Evolutionary conservation across 1,140 invertebrate species (phyloP), one percentile per base, ranked within the genome.

Genomic region (Prorops nasuta): DNA sequence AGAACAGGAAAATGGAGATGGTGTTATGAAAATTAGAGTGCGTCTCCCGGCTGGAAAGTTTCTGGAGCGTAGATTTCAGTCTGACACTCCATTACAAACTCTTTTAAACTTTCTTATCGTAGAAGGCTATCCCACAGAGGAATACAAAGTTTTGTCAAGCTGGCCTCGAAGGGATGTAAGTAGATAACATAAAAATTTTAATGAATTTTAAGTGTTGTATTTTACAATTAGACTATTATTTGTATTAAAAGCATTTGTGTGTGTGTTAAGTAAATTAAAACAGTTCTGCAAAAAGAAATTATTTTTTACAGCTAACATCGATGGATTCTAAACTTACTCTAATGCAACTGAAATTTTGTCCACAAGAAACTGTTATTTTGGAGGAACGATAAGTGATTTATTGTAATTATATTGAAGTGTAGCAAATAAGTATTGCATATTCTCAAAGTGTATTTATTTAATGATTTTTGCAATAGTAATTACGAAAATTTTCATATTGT

Each of bases 161-260:
- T 96, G 90, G 89, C 94, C 94, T 68, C 84, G 92, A 71, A 86
- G 88, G 83, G 93, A 96, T 84, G 88, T 91, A 80, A 88, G 86
- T 86, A 63, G 18, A 64, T 59, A 38, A 56, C 53, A 46, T 54
- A 58, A 58, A 48, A 41, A 56, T 55, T 54, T 46, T 31, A 42
- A 45, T 58, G 58, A 36, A 49, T 35, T 53, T 51, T 49, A 48
- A 8, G 24, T 28, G 10, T 4, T 6, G 24, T 6, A 4, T 28
- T 4, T 4, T 28, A 4, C 4, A 28, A 28, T 36, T 52, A 59
- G 48, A 44, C 51, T 42, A 24, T 54, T 35, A 35, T 28, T 24
- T 32, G 49, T 54, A 38, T 40, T 38, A 35, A 49, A 22, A 22
- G 10, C 32, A 15, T 41, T 22, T 34, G 4, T 31, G 12, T 48